Conservation (phyloP, 2,113 vertebrate genomes). For the Axis porcinus region DNA sequence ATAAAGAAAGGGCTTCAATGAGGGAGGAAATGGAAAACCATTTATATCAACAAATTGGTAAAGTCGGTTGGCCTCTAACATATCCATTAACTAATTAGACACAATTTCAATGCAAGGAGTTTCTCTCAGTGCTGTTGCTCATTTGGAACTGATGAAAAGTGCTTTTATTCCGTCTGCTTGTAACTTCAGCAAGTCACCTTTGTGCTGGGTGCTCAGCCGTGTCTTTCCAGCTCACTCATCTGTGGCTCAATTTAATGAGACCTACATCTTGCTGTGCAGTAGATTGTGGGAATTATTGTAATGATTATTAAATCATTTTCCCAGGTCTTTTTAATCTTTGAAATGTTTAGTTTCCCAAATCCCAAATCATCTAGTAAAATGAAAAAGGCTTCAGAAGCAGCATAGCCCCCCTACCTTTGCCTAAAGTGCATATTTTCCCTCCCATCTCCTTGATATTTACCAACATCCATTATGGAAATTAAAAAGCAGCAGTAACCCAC, state of each 20-base stretch:
- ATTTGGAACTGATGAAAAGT: conserved; percentile 40
- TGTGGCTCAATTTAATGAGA: conserved; percentile 69
- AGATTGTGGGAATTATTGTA: conserved; percentile 56
- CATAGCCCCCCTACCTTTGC: not conserved
- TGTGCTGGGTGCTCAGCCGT: not conserved
- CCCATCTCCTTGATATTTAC: conserved; percentile 33
- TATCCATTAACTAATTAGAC: conserved; percentile 58
- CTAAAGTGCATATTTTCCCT: not conserved
- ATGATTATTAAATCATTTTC: conserved; percentile 71
- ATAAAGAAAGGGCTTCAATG: not conserved
- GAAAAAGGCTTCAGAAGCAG: conserved; percentile 31
- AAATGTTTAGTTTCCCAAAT: conserved; percentile 69
- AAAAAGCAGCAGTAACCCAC: conserved; percentile 28
- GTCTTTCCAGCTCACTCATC: conserved; percentile 44
- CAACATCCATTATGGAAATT: conserved; percentile 11
- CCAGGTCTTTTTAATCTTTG: conserved; percentile 60
- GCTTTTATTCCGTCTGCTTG: conserved; percentile 40
- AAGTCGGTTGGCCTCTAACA: not conserved
- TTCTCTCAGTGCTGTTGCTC: conserved; percentile 22
- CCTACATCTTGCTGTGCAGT: conserved; percentile 54
- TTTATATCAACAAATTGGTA: conserved; percentile 48
- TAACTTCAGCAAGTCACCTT: conserved; percentile 40
- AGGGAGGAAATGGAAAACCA: conserved; percentile 35
- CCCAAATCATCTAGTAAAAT: conserved; percentile 53
- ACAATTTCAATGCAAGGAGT: conserved; percentile 31